Evolutionary conservation across 2,113 vertebrate genomes (phyloP).

Genomic region (Aviceda subcristata): DNA sequence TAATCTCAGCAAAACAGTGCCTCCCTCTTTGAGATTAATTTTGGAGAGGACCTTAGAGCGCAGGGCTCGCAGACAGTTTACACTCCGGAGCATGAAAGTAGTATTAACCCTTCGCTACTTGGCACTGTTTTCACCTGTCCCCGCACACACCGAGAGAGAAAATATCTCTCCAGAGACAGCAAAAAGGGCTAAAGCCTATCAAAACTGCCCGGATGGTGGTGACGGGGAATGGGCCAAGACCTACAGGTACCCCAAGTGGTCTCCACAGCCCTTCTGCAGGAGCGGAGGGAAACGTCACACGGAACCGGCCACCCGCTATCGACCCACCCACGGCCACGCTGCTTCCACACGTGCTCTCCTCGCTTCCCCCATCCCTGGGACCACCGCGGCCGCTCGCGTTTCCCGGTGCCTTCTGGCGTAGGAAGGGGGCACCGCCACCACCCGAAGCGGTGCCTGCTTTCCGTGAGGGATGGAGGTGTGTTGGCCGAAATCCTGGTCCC

Average conservation of each 20-base stretch:
- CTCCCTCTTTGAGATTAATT: background rate
- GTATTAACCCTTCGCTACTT: background rate
- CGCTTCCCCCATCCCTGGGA: background rate
- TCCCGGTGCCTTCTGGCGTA: fast-evolving
- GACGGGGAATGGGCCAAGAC: background rate
- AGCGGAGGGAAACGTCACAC: fast-evolving
- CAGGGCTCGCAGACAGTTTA: background rate
- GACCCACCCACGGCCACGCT: background rate
- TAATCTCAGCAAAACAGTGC: background rate
- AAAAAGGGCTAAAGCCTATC: background rate
- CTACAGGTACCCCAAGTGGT: background rate
- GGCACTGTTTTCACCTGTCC: background rate
- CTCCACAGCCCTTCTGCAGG: background rate
- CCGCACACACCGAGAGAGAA: fast-evolving
- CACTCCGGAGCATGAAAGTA: background rate
- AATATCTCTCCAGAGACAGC: background rate
- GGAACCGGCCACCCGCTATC: background rate
- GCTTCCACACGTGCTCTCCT: background rate
- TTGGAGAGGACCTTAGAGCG: background rate
- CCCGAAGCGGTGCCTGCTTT: background rate
- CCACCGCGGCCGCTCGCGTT: fast-evolving
- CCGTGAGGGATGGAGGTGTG: background rate
- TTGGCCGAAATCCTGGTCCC: no score
- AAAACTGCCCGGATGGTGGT: background rate
- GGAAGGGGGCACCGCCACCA: background rate